Evolutionary conservation across 2,888 invertebrate species (phyloP), one percentile per base, ranked within the genome.

Genomic region (Caenorhabditis sinica): DNA sequence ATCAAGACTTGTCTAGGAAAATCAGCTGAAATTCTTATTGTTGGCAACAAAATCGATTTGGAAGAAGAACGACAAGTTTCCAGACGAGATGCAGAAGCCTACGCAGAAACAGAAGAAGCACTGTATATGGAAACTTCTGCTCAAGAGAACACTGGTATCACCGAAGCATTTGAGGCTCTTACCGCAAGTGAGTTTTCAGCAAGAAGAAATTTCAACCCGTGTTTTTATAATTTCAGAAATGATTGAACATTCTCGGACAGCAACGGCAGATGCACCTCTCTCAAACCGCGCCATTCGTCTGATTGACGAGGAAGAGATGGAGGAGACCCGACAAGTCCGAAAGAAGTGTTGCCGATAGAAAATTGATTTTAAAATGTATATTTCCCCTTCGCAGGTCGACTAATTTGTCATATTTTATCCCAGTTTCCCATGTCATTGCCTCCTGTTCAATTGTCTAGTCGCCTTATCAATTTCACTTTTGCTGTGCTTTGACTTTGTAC

Each of bases 41-140:
- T 96, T 80, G 99, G 98, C 68, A 99, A 99, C 94, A 99, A 99
- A 95, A 95, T 96, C 93, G 98, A 99, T 94, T 94, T 99, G 92
- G 97, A 97, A 92, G 96, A 96, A 93, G 96, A 97, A 88, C 94
- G 98, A 90, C 96, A 95, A 89, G 97, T 98, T 15, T 94, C 95
- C 33, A 94, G 95, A 23, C 95, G 96, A 89, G 96, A 96, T 93
- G 98, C 97, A 5, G 96, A 96, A 94, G 95, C 95, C 95, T 97
- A 93, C 90, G 93, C 94, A 20, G 89, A 90, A 40, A 93, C 93
- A 20, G 94, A 94, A 11, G 93, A 93, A 40, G 94, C 94, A n/a
- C 90, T 90, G 73, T 94, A 94, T 89, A 93, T 91, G 89, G 94
- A 94, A 80, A 93, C 93, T 53, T 94, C 94, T 51, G 94, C 94